Evolutionary conservation across 2,113 vertebrate genomes (phyloP), one percentile per base, ranked within the genome.

Genomic region (Mormyrus iriodes): DNA sequence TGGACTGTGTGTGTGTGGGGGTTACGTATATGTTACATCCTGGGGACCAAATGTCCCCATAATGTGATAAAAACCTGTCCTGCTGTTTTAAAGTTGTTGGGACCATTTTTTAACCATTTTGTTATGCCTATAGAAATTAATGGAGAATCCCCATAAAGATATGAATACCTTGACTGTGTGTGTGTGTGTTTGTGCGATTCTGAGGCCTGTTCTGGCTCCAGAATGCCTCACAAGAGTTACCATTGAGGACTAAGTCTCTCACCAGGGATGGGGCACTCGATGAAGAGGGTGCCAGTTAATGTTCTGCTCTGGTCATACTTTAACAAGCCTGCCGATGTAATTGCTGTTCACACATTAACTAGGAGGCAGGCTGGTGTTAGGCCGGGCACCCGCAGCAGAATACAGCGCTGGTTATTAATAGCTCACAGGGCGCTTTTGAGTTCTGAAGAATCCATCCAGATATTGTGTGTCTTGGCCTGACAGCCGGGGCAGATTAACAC

Each of bases 281-380:
- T 4, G 61, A 48, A 44, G 21, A 3, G 35, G 39, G 44, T 48
- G 44, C 44, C 48, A 44, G 42, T 84, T 84, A 84, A 84, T 84
- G 76, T 82, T 82, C 61, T 69, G 73, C 73, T 84, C 19, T 48
- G 44, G 82, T 44, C 82, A 46, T 84, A 12, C 42, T 84, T 10
- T n/a, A 84, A 84, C 82, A 84, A 48, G 44, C 21, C 44, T n/a
- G 39, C 19, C 35, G 4, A 44, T 44, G 82, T 84, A 48, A 84
- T 84, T 84, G 44, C 82, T 46, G 19, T 3, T 84, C 82, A 84
- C 48, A 84, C 82, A 84, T 84, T 84, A 84, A 84, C 82, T 46
- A 46, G 21, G 24, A 48, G 39, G 82, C 82, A 46, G 44, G 21
- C 44, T 48, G 82, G 39, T 27, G 82, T 48, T 48, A 7, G 21